Evolutionary conservation across 2,113 vertebrate genomes (phyloP).

Genomic region (Dicerorhinus sumatrensis): DNA sequence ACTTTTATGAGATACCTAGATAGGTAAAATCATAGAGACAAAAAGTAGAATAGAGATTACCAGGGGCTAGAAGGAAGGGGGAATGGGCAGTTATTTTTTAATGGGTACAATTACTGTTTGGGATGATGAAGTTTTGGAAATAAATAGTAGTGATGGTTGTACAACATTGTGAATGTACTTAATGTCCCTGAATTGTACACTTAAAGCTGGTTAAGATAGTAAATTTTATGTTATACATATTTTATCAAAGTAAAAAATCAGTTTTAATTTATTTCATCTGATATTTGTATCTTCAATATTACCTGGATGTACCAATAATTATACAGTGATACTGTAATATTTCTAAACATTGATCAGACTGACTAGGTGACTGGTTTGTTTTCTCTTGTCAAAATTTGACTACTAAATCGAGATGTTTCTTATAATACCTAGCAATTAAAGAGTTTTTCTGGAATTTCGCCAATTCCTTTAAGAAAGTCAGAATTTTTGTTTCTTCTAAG

Average conservation of each 20-base stretch:
- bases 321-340: background rate
- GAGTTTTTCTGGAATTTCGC: conserved; percentile 29
- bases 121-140: background rate
- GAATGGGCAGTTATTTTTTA: background rate
- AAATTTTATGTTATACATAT: background rate
- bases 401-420: background rate
- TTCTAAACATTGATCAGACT: background rate
- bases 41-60: background rate
- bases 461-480: background rate
- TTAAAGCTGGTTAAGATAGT: background rate
- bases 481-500: conserved; percentile 4
- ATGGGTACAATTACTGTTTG: background rate
- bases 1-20: background rate
- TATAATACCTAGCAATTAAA: background rate
- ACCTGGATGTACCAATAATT: background rate
- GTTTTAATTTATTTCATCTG: conserved; percentile 20
- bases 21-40: background rate
- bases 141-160: background rate
- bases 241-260: background rate
- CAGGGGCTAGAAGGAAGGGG: background rate
- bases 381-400: conserved; percentile 33
- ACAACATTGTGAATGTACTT: background rate
- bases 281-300: background rate
- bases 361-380: background rate
- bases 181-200: background rate